Evolutionary conservation across 2,797 vertebrate species (phyloP).

Genomic region (Mormyrops boulengeri): DNA sequence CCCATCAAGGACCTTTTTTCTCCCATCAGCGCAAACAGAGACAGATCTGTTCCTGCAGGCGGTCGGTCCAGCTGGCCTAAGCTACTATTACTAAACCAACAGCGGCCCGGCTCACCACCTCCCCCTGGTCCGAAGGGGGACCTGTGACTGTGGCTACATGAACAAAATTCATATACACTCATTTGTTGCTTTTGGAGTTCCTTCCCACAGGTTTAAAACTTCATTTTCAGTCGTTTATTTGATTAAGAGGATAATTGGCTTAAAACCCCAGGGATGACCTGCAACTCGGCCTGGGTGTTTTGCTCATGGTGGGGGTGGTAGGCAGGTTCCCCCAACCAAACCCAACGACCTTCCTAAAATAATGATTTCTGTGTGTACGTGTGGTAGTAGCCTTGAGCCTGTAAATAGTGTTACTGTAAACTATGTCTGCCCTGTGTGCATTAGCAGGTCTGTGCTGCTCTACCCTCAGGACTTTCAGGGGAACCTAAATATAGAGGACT

Average conservation of each 20-base stretch:
- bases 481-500: slow-evolving; percentile 3
- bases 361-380: background rate
- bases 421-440: background rate
- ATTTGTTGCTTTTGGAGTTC: slow-evolving; percentile 23
- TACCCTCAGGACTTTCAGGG: background rate
- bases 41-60: background rate
- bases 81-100: slow-evolving; percentile 32
- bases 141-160: slow-evolving; percentile 8
- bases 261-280: slow-evolving; percentile 43
- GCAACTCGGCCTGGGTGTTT: slow-evolving; percentile 43
- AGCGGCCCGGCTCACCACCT: background rate
- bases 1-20: background rate
- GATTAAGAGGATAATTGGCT: slow-evolving; percentile 38
- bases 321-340: slow-evolving; percentile 33
- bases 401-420: background rate
- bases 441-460: background rate
- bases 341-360: background rate
- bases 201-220: slow-evolving; percentile 27
- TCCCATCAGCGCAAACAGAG: background rate
- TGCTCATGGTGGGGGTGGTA: slow-evolving; percentile 44
- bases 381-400: background rate
- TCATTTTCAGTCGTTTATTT: slow-evolving; percentile 32
- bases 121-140: background rate
- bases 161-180: slow-evolving; percentile 22
- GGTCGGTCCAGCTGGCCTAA: background rate